Conservation (phyloP, 2,113 vertebrate genomes). For the Daboia siamensis region DNA sequence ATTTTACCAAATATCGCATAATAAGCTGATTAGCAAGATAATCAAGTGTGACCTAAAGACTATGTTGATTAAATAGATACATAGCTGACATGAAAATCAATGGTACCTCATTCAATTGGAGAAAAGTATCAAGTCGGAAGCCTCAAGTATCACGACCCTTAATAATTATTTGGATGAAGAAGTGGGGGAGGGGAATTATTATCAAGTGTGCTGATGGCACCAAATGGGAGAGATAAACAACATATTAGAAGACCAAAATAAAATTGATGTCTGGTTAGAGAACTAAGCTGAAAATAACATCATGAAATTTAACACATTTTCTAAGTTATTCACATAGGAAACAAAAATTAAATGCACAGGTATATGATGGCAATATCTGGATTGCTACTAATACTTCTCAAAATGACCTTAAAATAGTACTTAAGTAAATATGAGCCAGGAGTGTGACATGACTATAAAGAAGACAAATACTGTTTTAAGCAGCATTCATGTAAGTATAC, state of each 20-base stretch:
- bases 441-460: background rate
- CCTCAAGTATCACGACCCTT: background rate
- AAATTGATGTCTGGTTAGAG: background rate
- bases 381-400: background rate
- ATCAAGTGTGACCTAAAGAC: background rate
- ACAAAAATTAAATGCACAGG: background rate
- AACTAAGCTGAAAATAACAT: background rate
- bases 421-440: background rate
- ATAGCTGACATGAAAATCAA: background rate
- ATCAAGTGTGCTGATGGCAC: background rate
- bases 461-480: background rate
- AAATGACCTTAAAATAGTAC: background rate
- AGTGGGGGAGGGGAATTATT: background rate
- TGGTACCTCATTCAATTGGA: background rate
- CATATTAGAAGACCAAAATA: background rate
- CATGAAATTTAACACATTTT: background rate
- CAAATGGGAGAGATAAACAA: background rate
- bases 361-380: background rate
- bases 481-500: background rate
- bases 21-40: background rate
- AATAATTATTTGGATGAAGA: background rate
- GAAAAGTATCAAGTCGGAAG: background rate
- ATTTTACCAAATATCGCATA: background rate
- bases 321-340: background rate
- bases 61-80: background rate